These are phyloP conservation scores for Hylia prasina DNA, from an alignment of 2,113 vertebrate species.

Conservation along the genomic window DNA sequence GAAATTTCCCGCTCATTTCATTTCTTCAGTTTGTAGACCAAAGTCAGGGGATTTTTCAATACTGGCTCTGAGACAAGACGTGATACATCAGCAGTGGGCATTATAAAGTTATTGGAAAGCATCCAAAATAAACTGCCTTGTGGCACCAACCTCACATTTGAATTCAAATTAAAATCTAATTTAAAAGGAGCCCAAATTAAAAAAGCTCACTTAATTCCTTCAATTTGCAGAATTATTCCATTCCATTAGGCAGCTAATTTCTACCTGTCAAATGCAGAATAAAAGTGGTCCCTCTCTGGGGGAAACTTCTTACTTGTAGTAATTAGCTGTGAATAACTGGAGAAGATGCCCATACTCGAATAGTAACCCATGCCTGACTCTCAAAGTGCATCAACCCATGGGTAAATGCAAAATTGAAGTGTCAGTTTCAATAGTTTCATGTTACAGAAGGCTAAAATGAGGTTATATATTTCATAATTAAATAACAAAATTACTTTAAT, in stretches of 20 bases:
- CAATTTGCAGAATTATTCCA: slow-evolving; percentile 83
- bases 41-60: not conserved
- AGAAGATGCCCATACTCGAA: slow-evolving; percentile 24
- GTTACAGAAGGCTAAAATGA: slow-evolving; percentile 37
- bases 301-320: slow-evolving; percentile 72
- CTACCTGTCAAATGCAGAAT: slow-evolving; percentile 80
- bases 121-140: slow-evolving; percentile 60
- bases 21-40: not conserved
- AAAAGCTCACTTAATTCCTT: slow-evolving; percentile 80
- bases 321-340: slow-evolving; percentile 76
- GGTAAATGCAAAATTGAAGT: slow-evolving; percentile 50
- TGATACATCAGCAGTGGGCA: not conserved
- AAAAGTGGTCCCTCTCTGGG: slow-evolving; percentile 75
- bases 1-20: not conserved
- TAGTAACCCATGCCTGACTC: slow-evolving; percentile 38
- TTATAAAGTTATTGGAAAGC: slow-evolving; percentile 43
- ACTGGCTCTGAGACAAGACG: not conserved
- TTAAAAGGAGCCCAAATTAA: slow-evolving; percentile 71
- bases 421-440: slow-evolving; percentile 32
- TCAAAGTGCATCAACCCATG: slow-evolving; percentile 27
- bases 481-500: slow-evolving; percentile 61
- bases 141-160: slow-evolving; percentile 62
- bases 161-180: slow-evolving; percentile 86
- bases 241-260: slow-evolving; percentile 90
- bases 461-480: slow-evolving; percentile 64